These are phyloP conservation scores for Actenoides hombroni DNA, from an alignment of 2,113 vertebrate genomes.

Conservation along the genomic window DNA sequence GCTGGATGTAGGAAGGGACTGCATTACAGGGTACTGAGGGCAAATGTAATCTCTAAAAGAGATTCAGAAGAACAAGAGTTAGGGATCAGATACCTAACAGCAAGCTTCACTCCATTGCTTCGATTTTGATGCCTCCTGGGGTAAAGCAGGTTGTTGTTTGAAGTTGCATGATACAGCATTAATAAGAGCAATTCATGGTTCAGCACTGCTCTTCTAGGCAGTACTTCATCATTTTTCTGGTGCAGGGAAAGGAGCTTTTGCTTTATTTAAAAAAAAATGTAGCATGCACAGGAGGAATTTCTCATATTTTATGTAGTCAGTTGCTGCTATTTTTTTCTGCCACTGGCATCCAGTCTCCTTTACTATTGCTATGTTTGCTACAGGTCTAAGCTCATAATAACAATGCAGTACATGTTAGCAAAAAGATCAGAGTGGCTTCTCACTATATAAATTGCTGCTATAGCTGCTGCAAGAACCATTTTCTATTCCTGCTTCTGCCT, in stretches of 20 bases:
- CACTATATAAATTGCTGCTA: background rate
- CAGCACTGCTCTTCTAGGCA: background rate
- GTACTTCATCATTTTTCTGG: background rate
- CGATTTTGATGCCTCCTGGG: background rate
- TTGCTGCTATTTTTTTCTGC: background rate
- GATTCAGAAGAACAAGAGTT: background rate
- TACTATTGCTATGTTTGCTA: background rate
- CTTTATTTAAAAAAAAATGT: background rate
- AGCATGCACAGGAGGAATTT: background rate
- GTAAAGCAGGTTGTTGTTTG: background rate
- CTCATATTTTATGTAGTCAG: background rate
- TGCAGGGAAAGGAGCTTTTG: background rate
- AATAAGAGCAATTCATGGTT: background rate
- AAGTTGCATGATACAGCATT: background rate
- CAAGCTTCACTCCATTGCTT: background rate
- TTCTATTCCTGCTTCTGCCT: background rate
- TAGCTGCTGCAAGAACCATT: background rate
- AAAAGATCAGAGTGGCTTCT: background rate
- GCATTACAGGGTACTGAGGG: background rate
- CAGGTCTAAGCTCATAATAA: background rate
- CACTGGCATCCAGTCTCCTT: background rate
- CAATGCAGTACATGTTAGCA: background rate
- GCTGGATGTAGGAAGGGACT: background rate
- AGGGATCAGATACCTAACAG: background rate
- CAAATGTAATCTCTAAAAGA: background rate